Evolutionary conservation across 2,888 invertebrate genomes (phyloP), one percentile per base, ranked within the genome.

Genomic region (Terebella lapidaria): DNA sequence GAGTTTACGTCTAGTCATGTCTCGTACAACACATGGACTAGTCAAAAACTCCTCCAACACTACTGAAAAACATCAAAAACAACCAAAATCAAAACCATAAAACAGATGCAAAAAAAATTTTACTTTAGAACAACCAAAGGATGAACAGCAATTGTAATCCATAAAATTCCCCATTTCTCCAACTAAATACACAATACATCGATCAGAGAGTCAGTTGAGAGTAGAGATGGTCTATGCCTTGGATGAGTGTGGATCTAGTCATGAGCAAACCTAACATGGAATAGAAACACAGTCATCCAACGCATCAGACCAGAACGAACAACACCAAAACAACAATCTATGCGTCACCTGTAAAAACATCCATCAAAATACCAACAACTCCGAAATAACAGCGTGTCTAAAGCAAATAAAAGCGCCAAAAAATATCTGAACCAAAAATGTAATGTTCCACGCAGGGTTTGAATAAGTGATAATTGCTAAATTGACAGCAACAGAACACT

Each of bases 171-270:
- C 42, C 42, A n/a, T 35, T 35, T 15, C 10, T 15, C 10, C n/a
- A 10, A n/a, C n/a, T 15, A 35, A n/a, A 35, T n/a, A 35, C 10
- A 35, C 10, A n/a, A 35, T 15, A 35, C 42, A 35, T 35, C 42
- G 10, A 35, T 35, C 10, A 35, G 10, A 49, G 5, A 22, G 22
- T n/a, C 5, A 24, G 49, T 20, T 20, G 49, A 22, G 22, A 22
- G 18, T 22, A 22, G 22, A 18, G 10, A 18, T 35, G 35, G 35
- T 18, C 35, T 18, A 10, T 22, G 15, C 49, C 5, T 5, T n/a
- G 49, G 49, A 49, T 49, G 49, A 49, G 49, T 49, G 49, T 49
- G 49, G 22, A 49, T 49, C 49, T 49, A 49, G 49, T 49, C 49
- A 49, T 49, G 49, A 49, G 15, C n/a, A 20, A n/a, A 49, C 10